Conservation (phyloP, 2,113 vertebrate genomes). For the Myxocyprinus asiaticus region DNA sequence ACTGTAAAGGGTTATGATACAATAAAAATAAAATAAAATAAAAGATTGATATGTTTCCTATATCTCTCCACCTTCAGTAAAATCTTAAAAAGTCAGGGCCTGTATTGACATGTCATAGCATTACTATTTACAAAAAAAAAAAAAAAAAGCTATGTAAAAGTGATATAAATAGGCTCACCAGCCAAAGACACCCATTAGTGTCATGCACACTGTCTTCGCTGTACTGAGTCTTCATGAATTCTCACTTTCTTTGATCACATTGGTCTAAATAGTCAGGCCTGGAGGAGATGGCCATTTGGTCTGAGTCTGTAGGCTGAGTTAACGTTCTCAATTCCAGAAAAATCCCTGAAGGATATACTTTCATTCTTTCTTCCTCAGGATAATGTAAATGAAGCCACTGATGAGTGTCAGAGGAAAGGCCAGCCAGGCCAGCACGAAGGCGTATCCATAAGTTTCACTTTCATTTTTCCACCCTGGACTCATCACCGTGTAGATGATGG, state of each 20-base stretch:
- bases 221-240: slow-evolving; percentile 43
- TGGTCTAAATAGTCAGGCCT: slow-evolving; percentile 37
- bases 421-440: slow-evolving; percentile 94
- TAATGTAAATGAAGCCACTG: slow-evolving; percentile 91
- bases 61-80: slow-evolving; percentile 36
- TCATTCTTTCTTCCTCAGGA: slow-evolving; percentile 94
- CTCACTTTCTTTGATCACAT: slow-evolving; percentile 49
- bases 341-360: slow-evolving; percentile 1
- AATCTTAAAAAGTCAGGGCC: slow-evolving; percentile 35
- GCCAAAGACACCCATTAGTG: slow-evolving; percentile 75
- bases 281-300: slow-evolving; percentile 26
- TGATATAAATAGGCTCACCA: slow-evolving; percentile 81
- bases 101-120: slow-evolving; percentile 40
- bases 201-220: slow-evolving; percentile 41
- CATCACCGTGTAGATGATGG: slow-evolving; percentile 93
- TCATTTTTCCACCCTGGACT: slow-evolving; percentile 21
- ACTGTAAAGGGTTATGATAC: slow-evolving; percentile 43
- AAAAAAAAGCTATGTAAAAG: slow-evolving; percentile 85
- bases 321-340: slow-evolving; percentile 28
- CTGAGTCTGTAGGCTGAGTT: slow-evolving; percentile 52
- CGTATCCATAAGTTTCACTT: slow-evolving; percentile 72
- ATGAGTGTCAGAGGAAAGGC: slow-evolving; percentile 89
- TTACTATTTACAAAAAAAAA: slow-evolving; percentile 91
- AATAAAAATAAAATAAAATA: slow-evolving; percentile 24
- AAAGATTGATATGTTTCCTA: background rate